Base-by-base conservation (phyloP, 2,888 invertebrate species). In the Cataglyphis cursor region DNA sequence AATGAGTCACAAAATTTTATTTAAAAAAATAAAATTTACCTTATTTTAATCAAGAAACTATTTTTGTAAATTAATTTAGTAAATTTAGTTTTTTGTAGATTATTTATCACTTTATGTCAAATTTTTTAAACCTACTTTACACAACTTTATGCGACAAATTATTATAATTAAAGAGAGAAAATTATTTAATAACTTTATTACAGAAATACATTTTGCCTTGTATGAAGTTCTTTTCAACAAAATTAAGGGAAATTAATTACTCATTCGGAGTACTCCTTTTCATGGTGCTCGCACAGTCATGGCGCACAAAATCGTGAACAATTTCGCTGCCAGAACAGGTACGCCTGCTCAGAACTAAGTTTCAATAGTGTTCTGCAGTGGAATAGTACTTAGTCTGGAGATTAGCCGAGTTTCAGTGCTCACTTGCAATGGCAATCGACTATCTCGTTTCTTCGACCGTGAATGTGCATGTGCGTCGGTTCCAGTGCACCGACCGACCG, bases 401-500 rank as follows among this genome's bases (percentile, higher is more conserved):
- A 90, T 90, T 90, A 90, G 85, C 83, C 80, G 86, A 90, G 88
- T 90, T 90, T 83, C 85, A 78, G 84, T 86, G 90, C 85, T 84
- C 82, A n/a, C 74, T 61, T 44, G 87, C 76, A 86, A 81, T 85
- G 73, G 62, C 75, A 74, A 74, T 54, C 65, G 57, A 80, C 87
- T 86, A 85, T 87, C 85, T 72, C 76, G 66, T 74, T 90, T 85
- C 82, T 84, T 84, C 41, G 80, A 21, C 18, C 62, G 51, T 48
- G 44, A 31, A 64, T 70, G 54, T 81, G 61, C 57, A 75, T 70
- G 31, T 64, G 38, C 73, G 44, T 8, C 82, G 57, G 70, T 51
- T 38, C n/a, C 68, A 10, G 54, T 59, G n/a, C 66, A 28, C 28
- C 28, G 28, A 28, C 28, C 28, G 28, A 44, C 35, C 38, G 41